Percentiles rank a stretch among this genome's conserved stretches.
Conservation (phyloP, 1,140 invertebrate species). For the Drosophila miranda region DNA sequence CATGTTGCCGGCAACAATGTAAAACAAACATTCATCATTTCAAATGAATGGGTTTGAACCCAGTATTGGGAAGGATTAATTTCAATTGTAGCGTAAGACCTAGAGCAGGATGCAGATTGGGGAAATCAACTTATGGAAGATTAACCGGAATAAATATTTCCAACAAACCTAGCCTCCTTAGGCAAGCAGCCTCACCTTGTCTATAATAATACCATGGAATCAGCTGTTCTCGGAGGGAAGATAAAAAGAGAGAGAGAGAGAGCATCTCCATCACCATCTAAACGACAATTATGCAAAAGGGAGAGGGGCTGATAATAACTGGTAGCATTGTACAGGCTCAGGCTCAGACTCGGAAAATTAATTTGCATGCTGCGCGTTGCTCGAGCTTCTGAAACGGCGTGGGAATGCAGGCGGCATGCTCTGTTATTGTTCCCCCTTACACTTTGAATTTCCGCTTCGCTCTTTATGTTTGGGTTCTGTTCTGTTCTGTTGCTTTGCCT, state of each 20-base stretch:
- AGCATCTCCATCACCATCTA: no score
- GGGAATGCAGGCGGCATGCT: conserved; percentile 1
- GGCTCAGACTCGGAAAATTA: conserved; percentile 4
- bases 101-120: no score
- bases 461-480: neutral
- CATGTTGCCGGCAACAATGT: no score
- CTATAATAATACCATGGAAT: conserved; percentile 28
- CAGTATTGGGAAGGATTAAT: no score
- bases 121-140: no score
- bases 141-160: no score
- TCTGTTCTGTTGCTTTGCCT: neutral
- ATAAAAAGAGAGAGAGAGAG: neutral
- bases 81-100: no score
- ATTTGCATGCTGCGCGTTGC: conserved; percentile 13
- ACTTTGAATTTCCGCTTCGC: conserved; percentile 30
- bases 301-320: neutral
- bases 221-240: neutral
- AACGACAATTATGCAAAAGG: no score
- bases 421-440: conserved; percentile 17
- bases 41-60: no score
- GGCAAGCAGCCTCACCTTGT: neutral
- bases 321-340: conserved; percentile 12
- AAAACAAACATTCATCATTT: no score
- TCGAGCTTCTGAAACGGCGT: conserved; percentile 8
- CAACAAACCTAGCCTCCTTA: no score